A percentile compares a stretch with the other conserved stretches of the same genome.
These are phyloP conservation scores for Brachionus paranguensis DNA, from an alignment of 1,140 invertebrate genomes.

Conservation along the genomic window DNA sequence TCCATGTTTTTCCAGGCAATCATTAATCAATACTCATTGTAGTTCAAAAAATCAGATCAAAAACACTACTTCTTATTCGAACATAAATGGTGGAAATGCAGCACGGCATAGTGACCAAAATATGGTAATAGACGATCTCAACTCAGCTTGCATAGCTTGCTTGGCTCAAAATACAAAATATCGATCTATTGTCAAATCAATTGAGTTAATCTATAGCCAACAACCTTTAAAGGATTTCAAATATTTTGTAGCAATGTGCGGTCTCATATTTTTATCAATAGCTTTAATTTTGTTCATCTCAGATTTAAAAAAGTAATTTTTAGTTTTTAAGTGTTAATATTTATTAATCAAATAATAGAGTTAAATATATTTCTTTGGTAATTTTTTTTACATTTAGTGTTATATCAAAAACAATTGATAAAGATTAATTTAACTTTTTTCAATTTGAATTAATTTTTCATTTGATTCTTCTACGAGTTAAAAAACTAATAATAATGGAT, in stretches of 20 bases:
- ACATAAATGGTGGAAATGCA: background rate
- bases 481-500: too few species aligned
- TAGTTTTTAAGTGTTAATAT: background rate
- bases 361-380: background rate
- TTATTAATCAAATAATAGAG: too few species aligned
- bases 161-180: constrained; percentile 2
- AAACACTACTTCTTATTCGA: background rate
- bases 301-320: constrained; percentile 8
- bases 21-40: background rate
- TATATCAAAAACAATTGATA: too few species aligned
- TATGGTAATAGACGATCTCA: background rate
- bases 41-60: background rate
- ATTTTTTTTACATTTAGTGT: background rate
- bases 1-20: background rate
- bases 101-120: background rate
- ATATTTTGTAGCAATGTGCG: background rate
- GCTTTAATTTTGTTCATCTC: background rate
- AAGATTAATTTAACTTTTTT: too few species aligned
- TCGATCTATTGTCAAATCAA: background rate
- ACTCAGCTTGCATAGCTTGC: constrained; percentile 4
- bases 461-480: background rate
- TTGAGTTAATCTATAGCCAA: background rate
- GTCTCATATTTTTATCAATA: constrained; percentile 3
- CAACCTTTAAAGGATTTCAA: background rate
- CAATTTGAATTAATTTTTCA: background rate